Evolutionary conservation across 2,113 vertebrate species (phyloP).

Genomic region (Pelvicachromis taeniatus): DNA sequence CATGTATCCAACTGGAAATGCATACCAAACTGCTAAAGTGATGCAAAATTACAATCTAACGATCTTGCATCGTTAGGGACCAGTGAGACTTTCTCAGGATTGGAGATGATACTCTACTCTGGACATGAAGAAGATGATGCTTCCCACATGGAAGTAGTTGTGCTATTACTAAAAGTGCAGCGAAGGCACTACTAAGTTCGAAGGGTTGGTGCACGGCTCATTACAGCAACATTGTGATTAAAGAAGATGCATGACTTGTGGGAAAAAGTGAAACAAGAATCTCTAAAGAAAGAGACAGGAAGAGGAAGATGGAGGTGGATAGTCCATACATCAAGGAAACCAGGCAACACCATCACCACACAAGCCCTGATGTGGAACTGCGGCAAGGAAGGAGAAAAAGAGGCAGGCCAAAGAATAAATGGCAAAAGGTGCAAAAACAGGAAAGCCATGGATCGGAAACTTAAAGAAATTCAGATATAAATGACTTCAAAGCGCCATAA

Average conservation of each 20-base stretch:
- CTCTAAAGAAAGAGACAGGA: not conserved
- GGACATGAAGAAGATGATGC: not conserved
- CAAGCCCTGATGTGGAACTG: rapidly evolving
- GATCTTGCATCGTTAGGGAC: not conserved
- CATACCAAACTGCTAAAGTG: rapidly evolving
- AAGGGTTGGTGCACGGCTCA: not conserved
- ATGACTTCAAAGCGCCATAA: not conserved
- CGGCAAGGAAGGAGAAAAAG: too few relatives aligned
- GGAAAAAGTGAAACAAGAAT: rapidly evolving
- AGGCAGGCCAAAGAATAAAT: not conserved
- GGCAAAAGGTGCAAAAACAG: not conserved
- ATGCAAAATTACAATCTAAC: rapidly evolving
- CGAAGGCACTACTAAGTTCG: not conserved
- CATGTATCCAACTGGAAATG: not conserved
- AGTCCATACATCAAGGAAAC: rapidly evolving
- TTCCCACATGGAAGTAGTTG: not conserved
- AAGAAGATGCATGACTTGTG: not conserved
- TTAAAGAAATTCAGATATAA: not conserved
- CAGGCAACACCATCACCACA: not conserved
- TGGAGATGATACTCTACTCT: not conserved
- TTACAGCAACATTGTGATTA: not conserved
- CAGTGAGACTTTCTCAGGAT: not conserved
- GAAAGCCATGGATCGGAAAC: not conserved
- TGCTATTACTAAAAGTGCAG: not conserved
- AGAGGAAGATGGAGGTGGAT: not conserved